These are phyloP conservation scores for Ephialtes manifestator DNA, from an alignment of 2,888 invertebrate species.

Conservation along the genomic window DNA sequence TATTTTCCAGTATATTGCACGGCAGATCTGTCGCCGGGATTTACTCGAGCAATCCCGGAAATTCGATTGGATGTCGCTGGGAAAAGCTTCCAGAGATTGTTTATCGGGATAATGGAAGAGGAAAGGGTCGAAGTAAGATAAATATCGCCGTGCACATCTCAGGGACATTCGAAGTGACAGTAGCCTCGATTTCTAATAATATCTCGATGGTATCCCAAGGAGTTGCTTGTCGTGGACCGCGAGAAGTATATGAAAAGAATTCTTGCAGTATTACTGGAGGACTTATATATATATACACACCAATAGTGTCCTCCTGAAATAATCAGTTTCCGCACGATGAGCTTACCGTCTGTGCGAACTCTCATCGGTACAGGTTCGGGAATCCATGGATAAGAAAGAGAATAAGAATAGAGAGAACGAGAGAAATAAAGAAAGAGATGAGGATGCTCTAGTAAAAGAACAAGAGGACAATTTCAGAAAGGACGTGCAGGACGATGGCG, in stretches of 20 bases:
- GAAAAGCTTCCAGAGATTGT: slow-evolving; percentile 46
- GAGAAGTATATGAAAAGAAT: slow-evolving; percentile 19
- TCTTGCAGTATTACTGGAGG: slow-evolving; percentile 1
- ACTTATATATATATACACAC: slow-evolving; percentile 4
- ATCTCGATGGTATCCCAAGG: slow-evolving; percentile 28
- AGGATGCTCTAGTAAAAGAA: slow-evolving; percentile 32
- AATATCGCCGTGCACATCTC: slow-evolving; percentile 10
- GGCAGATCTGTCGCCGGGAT: slow-evolving; percentile 22
- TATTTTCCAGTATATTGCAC: background rate
- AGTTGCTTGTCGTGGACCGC: slow-evolving; percentile 3
- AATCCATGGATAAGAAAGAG: slow-evolving; percentile 8
- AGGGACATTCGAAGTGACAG: slow-evolving; percentile 31
- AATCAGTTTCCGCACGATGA: slow-evolving; percentile 70
- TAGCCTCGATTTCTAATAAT: slow-evolving; percentile 54
- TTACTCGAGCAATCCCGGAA: slow-evolving; percentile 40
- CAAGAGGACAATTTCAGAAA: slow-evolving; percentile 53
- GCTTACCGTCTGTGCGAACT: slow-evolving; percentile 49
- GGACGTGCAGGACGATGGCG: slow-evolving; percentile 44
- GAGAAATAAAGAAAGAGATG: background rate
- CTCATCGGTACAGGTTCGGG: slow-evolving; percentile 49
- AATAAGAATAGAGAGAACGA: background rate
- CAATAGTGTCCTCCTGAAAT: slow-evolving; percentile 58
- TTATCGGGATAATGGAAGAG: slow-evolving; percentile 47
- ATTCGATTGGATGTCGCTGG: slow-evolving; percentile 43
- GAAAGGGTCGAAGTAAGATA: slow-evolving; percentile 5